phyloP scores from a whole-genome alignment of 2,113 vertebrate species.

The Eurystomus gularis region DNA sequence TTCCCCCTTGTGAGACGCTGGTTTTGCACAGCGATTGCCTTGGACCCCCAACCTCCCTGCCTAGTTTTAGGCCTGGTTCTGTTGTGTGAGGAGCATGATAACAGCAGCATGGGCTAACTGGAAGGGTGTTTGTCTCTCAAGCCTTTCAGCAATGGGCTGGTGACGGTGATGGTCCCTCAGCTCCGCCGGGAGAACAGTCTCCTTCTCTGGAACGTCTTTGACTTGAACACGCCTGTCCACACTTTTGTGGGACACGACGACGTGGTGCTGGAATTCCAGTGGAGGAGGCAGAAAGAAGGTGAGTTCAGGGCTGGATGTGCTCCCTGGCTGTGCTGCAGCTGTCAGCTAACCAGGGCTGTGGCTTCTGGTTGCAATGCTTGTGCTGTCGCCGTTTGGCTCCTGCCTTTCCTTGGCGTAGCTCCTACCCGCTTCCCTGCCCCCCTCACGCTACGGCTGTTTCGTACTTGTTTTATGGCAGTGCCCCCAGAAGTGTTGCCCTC shows the following conservation, averaged over 20 bases:
- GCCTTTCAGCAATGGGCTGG: slow-evolving; percentile 94
- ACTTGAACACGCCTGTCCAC: slow-evolving; percentile 93
- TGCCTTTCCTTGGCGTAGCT: neutral
- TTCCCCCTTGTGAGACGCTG: neutral
- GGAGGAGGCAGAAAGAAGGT: slow-evolving; percentile 97
- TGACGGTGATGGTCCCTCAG: slow-evolving; percentile 98
- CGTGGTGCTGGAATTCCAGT: slow-evolving; percentile 96
- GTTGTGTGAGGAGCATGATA: neutral
- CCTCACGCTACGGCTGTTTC: neutral
- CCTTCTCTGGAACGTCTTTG: slow-evolving; percentile 91
- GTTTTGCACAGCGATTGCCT: neutral
- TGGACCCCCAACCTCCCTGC: neutral
- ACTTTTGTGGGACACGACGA: slow-evolving; percentile 97
- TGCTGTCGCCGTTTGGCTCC: neutral
- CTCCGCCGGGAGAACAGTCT: slow-evolving; percentile 95
- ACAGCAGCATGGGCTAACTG: neutral
- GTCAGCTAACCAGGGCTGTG: neutral
- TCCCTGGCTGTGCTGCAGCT: fast-evolving
- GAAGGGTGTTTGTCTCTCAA: slow-evolving; percentile 34
- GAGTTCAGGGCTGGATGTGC: neutral
- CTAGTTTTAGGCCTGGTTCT: neutral
- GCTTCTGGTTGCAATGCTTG: neutral
- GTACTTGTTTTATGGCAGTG: neutral
- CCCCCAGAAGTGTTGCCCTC: neutral
- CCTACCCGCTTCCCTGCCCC: neutral